Conservation (phyloP, 2,113 vertebrate species). For the Paramormyrops kingsleyae region DNA sequence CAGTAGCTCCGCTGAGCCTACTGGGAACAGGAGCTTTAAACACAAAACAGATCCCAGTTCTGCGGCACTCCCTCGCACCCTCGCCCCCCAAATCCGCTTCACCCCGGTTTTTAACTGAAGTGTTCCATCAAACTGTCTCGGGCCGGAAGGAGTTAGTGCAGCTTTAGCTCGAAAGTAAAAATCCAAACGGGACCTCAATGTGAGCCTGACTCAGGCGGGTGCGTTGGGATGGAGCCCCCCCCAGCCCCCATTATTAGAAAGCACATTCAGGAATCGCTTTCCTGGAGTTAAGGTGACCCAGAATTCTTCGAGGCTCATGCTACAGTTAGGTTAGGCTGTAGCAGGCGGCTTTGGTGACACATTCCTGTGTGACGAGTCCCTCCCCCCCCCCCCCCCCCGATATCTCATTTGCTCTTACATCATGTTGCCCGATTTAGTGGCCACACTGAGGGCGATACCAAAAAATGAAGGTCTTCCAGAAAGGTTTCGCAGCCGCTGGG, state of each 20-base stretch:
- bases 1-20: no score
- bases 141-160: background rate
- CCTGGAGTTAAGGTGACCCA: background rate
- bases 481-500: background rate
- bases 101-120: background rate
- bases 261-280: background rate
- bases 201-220: background rate
- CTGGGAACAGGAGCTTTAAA: background rate
- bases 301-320: background rate
- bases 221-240: no score
- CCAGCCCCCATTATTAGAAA: background rate
- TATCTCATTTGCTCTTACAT: background rate
- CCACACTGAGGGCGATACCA: background rate
- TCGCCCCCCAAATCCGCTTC: background rate
- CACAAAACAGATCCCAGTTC: background rate
- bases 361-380: background rate
- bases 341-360: background rate
- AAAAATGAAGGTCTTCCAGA: background rate
- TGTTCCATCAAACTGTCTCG: background rate
- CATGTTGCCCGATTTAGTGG: background rate
- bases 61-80: background rate
- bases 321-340: background rate
- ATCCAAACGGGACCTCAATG: background rate
- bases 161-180: background rate
- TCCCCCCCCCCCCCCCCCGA: background rate